Evolutionary conservation across 2,888 invertebrate genomes (phyloP).

Genomic region (Athrips mouffetella): DNA sequence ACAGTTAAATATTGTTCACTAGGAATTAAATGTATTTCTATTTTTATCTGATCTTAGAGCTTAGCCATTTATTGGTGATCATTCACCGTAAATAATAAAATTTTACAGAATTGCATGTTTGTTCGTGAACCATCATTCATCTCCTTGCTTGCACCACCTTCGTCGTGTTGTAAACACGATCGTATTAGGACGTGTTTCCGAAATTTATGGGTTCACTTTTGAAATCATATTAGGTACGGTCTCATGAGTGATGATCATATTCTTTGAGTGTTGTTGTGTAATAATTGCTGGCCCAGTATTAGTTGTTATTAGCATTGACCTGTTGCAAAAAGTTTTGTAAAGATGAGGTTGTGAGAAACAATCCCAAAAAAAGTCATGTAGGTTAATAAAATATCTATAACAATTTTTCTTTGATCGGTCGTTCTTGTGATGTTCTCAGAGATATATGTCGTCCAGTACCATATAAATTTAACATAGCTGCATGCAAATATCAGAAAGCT

Average conservation of each 20-base stretch:
- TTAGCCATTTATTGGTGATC: constrained; percentile 39
- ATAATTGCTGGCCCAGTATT: neutral
- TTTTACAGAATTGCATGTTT: constrained; percentile 48
- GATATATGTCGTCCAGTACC: neutral
- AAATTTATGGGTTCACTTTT: neutral
- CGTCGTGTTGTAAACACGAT: neutral
- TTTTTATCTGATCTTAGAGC: too few species aligned
- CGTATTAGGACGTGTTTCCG: constrained; percentile 4
- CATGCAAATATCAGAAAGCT: constrained; percentile 60
- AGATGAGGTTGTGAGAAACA: too few species aligned
- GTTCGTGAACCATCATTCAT: constrained; percentile 30
- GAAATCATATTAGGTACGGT: constrained; percentile 2
- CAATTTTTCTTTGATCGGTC: neutral
- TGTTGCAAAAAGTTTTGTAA: neutral
- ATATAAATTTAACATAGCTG: constrained; percentile 24
- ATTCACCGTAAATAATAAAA: constrained; percentile 55
- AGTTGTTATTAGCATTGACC: neutral
- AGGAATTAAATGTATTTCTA: too few species aligned
- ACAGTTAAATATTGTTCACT: too few species aligned
- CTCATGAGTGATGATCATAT: neutral
- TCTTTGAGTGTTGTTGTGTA: neutral
- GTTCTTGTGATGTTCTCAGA: neutral
- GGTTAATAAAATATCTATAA: neutral
- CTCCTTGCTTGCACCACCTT: constrained; percentile 21
- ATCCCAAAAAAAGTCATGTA: too few species aligned